Conservation (phyloP, 2,797 vertebrate species). For the Clarias pachynema region DNA sequence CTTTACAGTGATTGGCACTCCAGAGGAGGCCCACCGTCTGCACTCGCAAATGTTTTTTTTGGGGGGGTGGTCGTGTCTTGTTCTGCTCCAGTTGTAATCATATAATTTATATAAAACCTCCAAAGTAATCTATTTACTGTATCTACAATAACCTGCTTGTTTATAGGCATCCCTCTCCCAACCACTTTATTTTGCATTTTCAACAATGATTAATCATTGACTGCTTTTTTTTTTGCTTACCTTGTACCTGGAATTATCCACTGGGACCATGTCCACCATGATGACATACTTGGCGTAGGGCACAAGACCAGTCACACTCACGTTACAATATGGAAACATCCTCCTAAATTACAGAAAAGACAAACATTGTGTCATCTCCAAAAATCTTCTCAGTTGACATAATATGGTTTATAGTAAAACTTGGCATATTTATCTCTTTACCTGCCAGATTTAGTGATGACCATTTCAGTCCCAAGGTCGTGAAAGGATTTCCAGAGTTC, state of each 20-base stretch:
- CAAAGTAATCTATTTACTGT: neutral
- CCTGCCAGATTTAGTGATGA: constrained; percentile 90
- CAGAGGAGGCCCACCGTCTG: constrained; percentile 61
- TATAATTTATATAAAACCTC: neutral
- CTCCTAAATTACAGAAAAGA: constrained; percentile 71
- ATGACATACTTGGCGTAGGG: constrained; percentile 89
- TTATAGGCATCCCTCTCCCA: neutral
- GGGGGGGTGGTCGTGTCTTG: neutral
- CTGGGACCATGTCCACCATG: constrained; percentile 89
- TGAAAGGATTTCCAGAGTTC: constrained; percentile 86
- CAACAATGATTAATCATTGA: constrained; percentile 1
- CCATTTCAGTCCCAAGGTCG: constrained; percentile 87
- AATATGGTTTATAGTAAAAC: neutral
- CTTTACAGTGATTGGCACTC: constrained; percentile 51
- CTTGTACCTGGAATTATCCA: constrained; percentile 89
- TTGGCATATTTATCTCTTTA: constrained; percentile 53
- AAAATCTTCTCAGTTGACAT: neutral
- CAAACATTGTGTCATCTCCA: neutral
- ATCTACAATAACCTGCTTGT: neutral
- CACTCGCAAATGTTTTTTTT: constrained; percentile 3
- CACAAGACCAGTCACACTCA: constrained; percentile 83
- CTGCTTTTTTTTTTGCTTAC: constrained; percentile 67
- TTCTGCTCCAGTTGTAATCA: neutral
- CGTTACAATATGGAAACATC: constrained; percentile 93
- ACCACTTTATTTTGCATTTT: neutral